These are phyloP conservation scores for Talpa occidentalis DNA, from an alignment of 2,113 vertebrate genomes.

Conservation along the genomic window DNA sequence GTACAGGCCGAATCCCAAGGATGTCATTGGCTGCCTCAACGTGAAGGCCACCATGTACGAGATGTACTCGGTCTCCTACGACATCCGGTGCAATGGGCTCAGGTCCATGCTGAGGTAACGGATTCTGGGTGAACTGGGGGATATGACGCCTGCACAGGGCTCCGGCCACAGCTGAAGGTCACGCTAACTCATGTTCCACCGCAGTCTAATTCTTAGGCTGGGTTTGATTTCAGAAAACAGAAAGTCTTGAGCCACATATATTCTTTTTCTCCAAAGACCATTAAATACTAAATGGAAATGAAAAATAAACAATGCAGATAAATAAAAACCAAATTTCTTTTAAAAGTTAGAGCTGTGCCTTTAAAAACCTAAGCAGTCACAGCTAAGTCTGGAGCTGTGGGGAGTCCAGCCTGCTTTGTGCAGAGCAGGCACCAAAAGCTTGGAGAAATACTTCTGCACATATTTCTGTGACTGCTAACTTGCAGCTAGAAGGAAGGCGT, in stretches of 20 bases:
- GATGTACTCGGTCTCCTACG: constrained; percentile 90
- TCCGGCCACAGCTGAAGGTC: constrained; percentile 86
- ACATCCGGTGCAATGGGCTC: constrained; percentile 88
- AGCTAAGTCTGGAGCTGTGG: neutral
- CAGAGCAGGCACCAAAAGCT: neutral
- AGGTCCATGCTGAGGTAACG: constrained; percentile 88
- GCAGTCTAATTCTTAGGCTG: constrained; percentile 92
- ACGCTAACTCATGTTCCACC: constrained; percentile 91
- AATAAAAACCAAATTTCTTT: constrained; percentile 58
- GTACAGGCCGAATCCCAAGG: constrained; percentile 91
- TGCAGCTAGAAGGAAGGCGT: neutral
- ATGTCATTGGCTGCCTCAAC: constrained; percentile 91
- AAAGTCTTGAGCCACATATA: constrained; percentile 87
- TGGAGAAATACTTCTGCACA: neutral
- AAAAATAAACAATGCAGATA: constrained; percentile 72
- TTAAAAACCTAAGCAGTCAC: constrained; percentile 70
- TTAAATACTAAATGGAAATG: constrained; percentile 89
- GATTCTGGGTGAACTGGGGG: fast-evolving
- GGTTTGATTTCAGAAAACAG: constrained; percentile 90
- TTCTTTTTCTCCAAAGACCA: constrained; percentile 83
- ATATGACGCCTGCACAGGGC: too few species aligned
- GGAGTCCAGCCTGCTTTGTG: neutral
- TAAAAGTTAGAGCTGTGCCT: neutral
- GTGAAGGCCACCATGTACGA: constrained; percentile 91
- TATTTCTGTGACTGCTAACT: neutral